A percentile compares a stretch with the other conserved stretches of the same genome.
These are phyloP conservation scores for Argyra leucocephala DNA, from an alignment of 2,888 invertebrate genomes.

Conservation along the genomic window DNA sequence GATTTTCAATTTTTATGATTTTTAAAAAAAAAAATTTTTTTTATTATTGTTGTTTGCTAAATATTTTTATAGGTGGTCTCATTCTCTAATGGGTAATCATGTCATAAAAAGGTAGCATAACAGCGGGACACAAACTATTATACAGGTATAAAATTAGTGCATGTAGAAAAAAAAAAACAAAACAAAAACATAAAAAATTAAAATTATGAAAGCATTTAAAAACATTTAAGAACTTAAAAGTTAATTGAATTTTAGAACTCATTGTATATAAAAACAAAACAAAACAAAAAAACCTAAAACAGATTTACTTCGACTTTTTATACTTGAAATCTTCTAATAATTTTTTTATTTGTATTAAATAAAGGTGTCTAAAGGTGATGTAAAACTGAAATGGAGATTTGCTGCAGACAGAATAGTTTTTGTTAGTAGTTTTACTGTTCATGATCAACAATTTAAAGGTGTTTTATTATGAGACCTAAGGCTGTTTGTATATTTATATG, in stretches of 20 bases:
- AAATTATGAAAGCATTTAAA: neutral
- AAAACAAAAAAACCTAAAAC: no score
- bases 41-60: neutral
- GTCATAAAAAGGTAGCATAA: neutral
- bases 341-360: no score
- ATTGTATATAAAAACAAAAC: no score
- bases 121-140: neutral
- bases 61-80: constrained; percentile 3
- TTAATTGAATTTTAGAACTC: neutral
- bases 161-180: neutral
- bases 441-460: no score
- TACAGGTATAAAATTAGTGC: neutral
- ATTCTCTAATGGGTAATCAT: constrained; percentile 2
- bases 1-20: neutral
- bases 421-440: no score
- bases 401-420: no score
- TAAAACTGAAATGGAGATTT: no score
- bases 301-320: no score
- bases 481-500: no score
- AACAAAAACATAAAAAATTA: neutral
- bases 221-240: neutral
- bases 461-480: no score
- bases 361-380: no score
- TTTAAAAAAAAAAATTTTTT: neutral
- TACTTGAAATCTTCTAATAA: no score